Evolutionary conservation across 64 coral and sea anemone genomes (phyloP).

Genomic region (Porites lutea): DNA sequence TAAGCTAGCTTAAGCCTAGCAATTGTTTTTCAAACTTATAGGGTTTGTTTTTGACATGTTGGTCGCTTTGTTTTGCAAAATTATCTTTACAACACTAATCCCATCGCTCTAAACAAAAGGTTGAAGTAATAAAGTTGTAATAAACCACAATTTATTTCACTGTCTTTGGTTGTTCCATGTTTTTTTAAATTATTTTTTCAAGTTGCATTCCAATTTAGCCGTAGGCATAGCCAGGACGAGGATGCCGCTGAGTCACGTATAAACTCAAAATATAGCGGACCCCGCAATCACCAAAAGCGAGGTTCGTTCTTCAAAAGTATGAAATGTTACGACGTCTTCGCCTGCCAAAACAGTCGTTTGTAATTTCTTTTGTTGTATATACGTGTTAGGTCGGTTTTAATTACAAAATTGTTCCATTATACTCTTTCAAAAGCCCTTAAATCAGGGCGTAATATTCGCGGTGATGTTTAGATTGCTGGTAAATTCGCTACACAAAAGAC

Average conservation of each 20-base stretch:
- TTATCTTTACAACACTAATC: slow-evolving; percentile 49
- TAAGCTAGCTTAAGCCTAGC: slow-evolving; percentile 37
- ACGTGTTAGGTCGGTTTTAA: slow-evolving; percentile 75
- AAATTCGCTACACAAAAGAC: slow-evolving; percentile 71
- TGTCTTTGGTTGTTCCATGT: not conserved
- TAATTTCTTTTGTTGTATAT: slow-evolving; percentile 54
- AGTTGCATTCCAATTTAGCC: slow-evolving; percentile 15
- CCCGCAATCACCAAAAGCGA: too few species aligned
- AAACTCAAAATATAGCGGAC: too few species aligned
- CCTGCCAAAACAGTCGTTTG: slow-evolving; percentile 20
- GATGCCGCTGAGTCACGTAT: too few species aligned
- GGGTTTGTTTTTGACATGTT: slow-evolving; percentile 57
- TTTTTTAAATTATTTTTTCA: slow-evolving; percentile 14
- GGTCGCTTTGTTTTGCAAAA: slow-evolving; percentile 46
- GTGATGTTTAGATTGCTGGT: slow-evolving; percentile 82
- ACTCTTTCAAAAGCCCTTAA: slow-evolving; percentile 76
- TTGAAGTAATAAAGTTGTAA: slow-evolving; percentile 87
- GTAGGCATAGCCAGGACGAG: not conserved
- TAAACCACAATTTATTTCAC: slow-evolving; percentile 52
- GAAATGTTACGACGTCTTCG: not conserved
- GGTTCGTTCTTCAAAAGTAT: too few species aligned
- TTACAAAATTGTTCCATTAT: slow-evolving; percentile 95
- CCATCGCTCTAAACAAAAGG: slow-evolving; percentile 62
- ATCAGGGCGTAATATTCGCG: slow-evolving; percentile 75
- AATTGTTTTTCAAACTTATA: not conserved